Percentiles rank a stretch among this genome's conserved stretches.
Evolutionary conservation across 2,888 invertebrate genomes (phyloP).

Genomic region (Pristionchus arcanus): DNA sequence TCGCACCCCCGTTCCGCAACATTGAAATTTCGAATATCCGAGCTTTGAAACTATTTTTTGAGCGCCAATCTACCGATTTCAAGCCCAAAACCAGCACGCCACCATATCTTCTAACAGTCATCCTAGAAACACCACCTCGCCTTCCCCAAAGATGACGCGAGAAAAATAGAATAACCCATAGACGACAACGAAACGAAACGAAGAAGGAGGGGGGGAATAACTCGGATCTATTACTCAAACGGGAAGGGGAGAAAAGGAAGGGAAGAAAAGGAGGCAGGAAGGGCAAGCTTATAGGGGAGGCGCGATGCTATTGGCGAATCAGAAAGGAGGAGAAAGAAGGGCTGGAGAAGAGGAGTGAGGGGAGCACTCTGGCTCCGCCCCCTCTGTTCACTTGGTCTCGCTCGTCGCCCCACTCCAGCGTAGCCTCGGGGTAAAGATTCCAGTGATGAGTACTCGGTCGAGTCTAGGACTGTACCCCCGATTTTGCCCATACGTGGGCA

Average conservation of each 20-base stretch:
- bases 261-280: not conserved
- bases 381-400: slow-evolving; percentile 1
- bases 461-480: too few relatives aligned
- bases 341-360: not conserved
- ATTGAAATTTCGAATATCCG: not conserved
- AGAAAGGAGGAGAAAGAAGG: not conserved
- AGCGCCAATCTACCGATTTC: not conserved
- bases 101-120: not conserved
- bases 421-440: not conserved
- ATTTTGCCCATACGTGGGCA: too few relatives aligned
- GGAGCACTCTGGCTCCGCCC: not conserved
- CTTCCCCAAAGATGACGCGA: not conserved
- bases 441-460: too few relatives aligned
- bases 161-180: not conserved
- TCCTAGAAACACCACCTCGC: not conserved
- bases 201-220: slow-evolving; percentile 21
- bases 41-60: too few relatives aligned
- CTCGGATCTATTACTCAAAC: slow-evolving; percentile 43
- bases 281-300: not conserved
- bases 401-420: not conserved
- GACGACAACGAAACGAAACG: not conserved
- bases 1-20: not conserved
- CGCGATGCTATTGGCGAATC: not conserved
- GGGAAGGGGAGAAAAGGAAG: not conserved
- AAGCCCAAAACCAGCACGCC: not conserved